Percentiles rank a stretch among this genome's conserved stretches.
Evolutionary conservation across 2,888 invertebrate species (phyloP).

Genomic region (Sphinx pinastri): DNA sequence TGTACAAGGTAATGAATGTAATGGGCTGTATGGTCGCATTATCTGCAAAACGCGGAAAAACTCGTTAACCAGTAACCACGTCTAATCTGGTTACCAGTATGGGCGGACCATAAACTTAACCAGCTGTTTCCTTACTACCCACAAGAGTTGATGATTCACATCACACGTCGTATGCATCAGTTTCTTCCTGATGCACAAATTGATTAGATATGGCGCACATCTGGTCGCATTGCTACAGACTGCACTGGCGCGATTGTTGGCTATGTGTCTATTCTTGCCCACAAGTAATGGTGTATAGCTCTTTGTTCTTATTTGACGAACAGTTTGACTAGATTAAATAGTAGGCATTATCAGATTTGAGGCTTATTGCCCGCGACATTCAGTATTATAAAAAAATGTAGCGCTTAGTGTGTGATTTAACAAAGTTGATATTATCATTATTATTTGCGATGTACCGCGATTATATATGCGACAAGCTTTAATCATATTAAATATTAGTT

Average conservation of each 20-base stretch:
- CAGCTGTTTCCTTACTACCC: constrained; percentile 2
- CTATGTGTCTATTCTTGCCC: neutral
- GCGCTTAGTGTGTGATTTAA: too few relatives aligned
- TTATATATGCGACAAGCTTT: constrained; percentile 4
- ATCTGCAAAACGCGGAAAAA: neutral
- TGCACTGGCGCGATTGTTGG: neutral
- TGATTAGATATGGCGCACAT: neutral
- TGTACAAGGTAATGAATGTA: neutral
- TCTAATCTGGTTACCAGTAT: constrained; percentile 14
- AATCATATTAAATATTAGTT: constrained; percentile 1
- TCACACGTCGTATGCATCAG: constrained; percentile 5
- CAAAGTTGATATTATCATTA: too few relatives aligned
- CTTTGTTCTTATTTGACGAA: too few relatives aligned
- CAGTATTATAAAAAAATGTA: too few relatives aligned
- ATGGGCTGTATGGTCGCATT: neutral
- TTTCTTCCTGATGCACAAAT: neutral
- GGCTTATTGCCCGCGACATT: too few relatives aligned
- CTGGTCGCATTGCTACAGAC: neutral
- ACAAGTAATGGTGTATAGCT: too few relatives aligned
- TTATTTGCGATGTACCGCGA: neutral
- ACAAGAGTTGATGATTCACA: constrained; percentile 1
- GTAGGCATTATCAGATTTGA: too few relatives aligned
- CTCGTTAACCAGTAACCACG: neutral
- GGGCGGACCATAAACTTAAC: neutral
- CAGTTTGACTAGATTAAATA: too few relatives aligned